Conservation (phyloP, 2,113 vertebrate genomes). For the Amazona vittata region DNA sequence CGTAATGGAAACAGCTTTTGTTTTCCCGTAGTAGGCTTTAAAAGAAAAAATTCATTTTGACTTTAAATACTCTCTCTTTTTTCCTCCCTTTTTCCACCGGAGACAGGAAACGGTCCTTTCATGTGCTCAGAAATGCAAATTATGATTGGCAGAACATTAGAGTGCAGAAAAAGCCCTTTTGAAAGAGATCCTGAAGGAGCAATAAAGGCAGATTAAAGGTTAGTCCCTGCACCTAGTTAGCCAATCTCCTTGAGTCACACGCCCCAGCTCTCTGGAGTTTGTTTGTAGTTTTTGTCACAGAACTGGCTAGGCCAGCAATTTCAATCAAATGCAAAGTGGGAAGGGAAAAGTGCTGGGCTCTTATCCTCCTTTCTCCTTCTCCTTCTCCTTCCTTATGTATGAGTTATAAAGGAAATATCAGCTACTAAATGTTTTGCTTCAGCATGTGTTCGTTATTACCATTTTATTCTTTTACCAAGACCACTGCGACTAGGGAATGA, state of each 20-base stretch:
- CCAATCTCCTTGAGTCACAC: background rate
- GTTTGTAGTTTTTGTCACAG: background rate
- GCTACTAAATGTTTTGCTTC: background rate
- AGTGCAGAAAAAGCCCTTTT: conserved; percentile 6
- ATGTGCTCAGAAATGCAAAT: conserved; percentile 2
- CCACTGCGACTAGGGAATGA: background rate
- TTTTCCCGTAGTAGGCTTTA: background rate
- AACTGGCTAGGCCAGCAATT: background rate
- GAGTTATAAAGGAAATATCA: background rate
- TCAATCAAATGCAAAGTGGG: background rate
- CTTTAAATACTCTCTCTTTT: background rate
- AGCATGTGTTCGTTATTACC: background rate
- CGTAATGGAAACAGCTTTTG: background rate
- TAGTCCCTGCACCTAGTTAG: background rate
- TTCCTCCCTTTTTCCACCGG: background rate
- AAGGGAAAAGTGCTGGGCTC: background rate
- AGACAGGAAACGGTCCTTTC: conserved; percentile 14
- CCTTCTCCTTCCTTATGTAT: background rate
- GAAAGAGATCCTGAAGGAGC: background rate
- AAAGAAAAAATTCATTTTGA: background rate
- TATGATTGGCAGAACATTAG: conserved; percentile 38
- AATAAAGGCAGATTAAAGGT: conserved; percentile 1
- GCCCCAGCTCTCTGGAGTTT: background rate
- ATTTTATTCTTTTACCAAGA: background rate
- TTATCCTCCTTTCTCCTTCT: background rate